Percentiles rank a stretch among this genome's conserved stretches.
Evolutionary conservation across 53 echinoderm and acorn worm species (phyloP).

Genomic region (Henricia sp.): DNA sequence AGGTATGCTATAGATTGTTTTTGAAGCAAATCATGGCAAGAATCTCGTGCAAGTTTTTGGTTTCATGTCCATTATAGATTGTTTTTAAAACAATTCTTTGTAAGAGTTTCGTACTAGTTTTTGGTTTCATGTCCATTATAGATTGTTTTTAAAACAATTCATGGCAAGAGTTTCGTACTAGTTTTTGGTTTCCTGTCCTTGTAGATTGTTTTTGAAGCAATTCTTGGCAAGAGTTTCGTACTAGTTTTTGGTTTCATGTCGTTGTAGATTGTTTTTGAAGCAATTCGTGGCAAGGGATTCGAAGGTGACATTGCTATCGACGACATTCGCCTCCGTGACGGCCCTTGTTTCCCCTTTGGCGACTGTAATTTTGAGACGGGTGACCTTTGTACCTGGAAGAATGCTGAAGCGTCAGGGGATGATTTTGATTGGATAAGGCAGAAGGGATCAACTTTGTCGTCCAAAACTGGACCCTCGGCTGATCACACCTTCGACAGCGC

Average conservation of each 20-base stretch:
- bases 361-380: slow-evolving; percentile 80
- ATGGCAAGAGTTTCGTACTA: background rate
- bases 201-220: background rate
- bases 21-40: background rate
- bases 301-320: slow-evolving; percentile 78
- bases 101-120: background rate
- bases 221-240: background rate
- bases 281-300: slow-evolving; percentile 54
- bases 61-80: no score
- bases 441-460: slow-evolving; percentile 65
- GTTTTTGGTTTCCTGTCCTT: background rate
- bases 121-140: slow-evolving; percentile 2
- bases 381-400: slow-evolving; percentile 87
- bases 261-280: slow-evolving; percentile 80
- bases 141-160: slow-evolving; percentile 59
- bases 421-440: slow-evolving; percentile 83
- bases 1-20: no score
- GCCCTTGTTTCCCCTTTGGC: slow-evolving; percentile 72
- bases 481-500: slow-evolving; percentile 88
- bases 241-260: background rate
- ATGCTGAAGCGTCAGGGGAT: slow-evolving; percentile 72
- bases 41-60: background rate
- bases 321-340: slow-evolving; percentile 58
- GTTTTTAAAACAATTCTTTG: background rate
- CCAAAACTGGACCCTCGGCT: slow-evolving; percentile 69